These are phyloP conservation scores for Crotalus tigris DNA, from an alignment of 2,113 vertebrate genomes.

Conservation along the genomic window DNA sequence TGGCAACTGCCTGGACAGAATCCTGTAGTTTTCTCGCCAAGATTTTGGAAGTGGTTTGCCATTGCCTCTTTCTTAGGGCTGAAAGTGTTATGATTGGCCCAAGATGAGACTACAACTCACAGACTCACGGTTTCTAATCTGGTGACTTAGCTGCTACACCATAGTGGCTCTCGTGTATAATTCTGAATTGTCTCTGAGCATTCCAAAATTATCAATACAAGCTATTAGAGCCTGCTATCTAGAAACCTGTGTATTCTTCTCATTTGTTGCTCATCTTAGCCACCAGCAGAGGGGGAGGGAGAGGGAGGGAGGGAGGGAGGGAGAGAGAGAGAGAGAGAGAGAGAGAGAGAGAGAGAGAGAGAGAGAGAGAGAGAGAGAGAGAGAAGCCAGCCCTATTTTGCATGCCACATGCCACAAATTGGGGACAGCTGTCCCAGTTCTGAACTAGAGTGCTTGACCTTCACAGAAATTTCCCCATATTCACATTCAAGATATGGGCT, in stretches of 20 bases:
- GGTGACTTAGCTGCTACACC: not conserved
- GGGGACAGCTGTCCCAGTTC: not conserved
- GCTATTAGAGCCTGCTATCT: not conserved
- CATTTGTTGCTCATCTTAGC: not conserved
- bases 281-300: not conserved
- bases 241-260: not conserved
- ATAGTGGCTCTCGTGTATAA: not conserved
- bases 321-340: not conserved
- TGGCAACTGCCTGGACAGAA: not conserved
- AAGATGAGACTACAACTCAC: not conserved
- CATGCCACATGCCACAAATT: not conserved
- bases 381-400: not conserved
- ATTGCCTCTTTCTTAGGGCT: not conserved
- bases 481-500: not conserved
- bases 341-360: too few relatives aligned
- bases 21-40: not conserved
- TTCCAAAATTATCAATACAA: not conserved
- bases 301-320: too few relatives aligned
- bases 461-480: not conserved
- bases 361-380: too few relatives aligned
- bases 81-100: not conserved
- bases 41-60: not conserved
- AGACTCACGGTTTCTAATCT: not conserved
- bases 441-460: not conserved
- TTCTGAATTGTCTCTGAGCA: not conserved